A percentile compares a stretch with the other conserved stretches of the same genome.
These are phyloP conservation scores for Lottia scabra DNA, from an alignment of 2,888 invertebrate species.

Conservation along the genomic window DNA sequence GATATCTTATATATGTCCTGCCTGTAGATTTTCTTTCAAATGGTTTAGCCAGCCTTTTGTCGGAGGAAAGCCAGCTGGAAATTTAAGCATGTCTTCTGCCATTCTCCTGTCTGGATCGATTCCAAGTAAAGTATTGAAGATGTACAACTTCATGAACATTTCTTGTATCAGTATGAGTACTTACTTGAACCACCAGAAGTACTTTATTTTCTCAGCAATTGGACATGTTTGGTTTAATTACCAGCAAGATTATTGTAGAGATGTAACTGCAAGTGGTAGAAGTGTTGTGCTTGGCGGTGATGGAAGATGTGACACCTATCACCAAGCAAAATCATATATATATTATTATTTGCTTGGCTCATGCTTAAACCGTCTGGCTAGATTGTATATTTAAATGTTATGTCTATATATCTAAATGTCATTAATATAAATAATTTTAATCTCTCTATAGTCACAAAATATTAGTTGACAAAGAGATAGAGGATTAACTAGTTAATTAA, in stretches of 20 bases:
- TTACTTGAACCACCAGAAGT: conserved; percentile 7
- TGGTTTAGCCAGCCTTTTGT: conserved; percentile 17
- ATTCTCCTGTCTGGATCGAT: conserved; percentile 7
- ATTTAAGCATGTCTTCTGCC: background rate
- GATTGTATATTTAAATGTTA: too few species aligned
- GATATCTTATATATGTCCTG: background rate
- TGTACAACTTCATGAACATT: conserved; percentile 4
- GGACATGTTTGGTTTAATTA: conserved; percentile 5
- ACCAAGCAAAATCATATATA: too few species aligned
- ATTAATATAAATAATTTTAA: too few species aligned
- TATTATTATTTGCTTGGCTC: too few species aligned
- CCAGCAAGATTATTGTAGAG: conserved; percentile 2
- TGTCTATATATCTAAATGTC: too few species aligned
- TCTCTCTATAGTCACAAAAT: too few species aligned
- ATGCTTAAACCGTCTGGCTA: too few species aligned
- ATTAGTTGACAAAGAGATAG: too few species aligned
- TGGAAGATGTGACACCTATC: conserved; percentile 12
- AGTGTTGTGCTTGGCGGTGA: conserved; percentile 12
- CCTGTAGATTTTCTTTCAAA: background rate
- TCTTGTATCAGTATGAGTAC: background rate
- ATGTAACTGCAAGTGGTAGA: background rate
- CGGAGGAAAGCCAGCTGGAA: conserved; percentile 11
- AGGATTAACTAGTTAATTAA: too few species aligned
- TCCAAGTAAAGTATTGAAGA: conserved; percentile 1
- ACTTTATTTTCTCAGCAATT: background rate